Conservation (phyloP, 2,888 invertebrate species). For the Rhodophaea formosa region DNA sequence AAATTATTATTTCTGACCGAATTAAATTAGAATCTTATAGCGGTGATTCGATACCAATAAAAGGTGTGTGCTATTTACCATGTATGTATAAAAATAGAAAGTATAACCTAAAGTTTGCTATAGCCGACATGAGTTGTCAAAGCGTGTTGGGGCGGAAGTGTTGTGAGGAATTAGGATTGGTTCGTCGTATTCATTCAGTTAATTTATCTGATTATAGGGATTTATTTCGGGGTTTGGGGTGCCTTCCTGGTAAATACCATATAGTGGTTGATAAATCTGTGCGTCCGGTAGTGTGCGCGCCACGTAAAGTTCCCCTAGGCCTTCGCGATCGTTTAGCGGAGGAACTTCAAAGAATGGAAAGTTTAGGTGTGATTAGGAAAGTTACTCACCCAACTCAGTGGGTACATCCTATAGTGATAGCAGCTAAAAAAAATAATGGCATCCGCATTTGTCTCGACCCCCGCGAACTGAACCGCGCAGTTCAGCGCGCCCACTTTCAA, state of each 20-base stretch:
- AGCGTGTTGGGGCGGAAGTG: background rate
- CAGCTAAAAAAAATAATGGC: no score
- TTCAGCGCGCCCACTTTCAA: no score
- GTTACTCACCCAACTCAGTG: no score
- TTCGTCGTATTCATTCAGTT: constrained; percentile 18
- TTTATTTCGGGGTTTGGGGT: constrained; percentile 22
- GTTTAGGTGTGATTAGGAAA: no score
- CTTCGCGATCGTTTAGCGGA: no score
- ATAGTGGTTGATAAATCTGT: constrained; percentile 22
- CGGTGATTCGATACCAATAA: constrained; percentile 22
- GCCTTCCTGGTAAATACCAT: constrained; percentile 24
- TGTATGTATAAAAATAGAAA: constrained; percentile 16
- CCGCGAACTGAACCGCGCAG: no score
- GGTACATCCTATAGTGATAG: no score
- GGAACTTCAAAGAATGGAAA: no score
- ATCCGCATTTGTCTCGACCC: no score
- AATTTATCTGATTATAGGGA: constrained; percentile 8
- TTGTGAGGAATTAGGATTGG: constrained; percentile 17
- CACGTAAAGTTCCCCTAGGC: constrained; percentile 22
- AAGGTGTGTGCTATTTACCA: constrained; percentile 19
- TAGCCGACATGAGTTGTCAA: constrained; percentile 14
- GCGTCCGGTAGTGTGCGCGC: constrained; percentile 21
- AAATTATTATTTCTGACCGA: constrained; percentile 7
- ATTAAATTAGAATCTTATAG: constrained; percentile 22
- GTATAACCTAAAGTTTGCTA: constrained; percentile 20